Base-by-base conservation (phyloP, 2,797 vertebrate genomes). In the Decapterus maruadsi region DNA sequence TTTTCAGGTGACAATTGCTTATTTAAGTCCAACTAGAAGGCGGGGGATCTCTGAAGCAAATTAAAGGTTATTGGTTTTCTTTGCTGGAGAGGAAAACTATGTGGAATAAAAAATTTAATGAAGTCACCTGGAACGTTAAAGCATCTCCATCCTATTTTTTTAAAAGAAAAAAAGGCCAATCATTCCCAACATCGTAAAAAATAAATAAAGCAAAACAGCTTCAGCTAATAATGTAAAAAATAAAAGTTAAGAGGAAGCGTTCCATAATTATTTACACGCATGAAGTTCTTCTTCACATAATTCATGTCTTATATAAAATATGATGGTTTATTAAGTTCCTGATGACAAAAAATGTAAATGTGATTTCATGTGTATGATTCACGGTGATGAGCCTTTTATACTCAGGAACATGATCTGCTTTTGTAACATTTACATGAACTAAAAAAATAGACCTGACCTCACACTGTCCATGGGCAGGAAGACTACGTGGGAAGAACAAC, bases 401-500 rank as follows among this genome's bases (percentile, higher is more conserved):
- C 6, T 53, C 34, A 38, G 14, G 20, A 29, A 6, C 34, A 19
- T 19, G 55, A 43, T 58, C 34, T 70, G 45, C 66, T 64, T 75
- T 20, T 14, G 26, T 58, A 22, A 69, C 16, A 17, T 51, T 19
- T 29, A 63, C 34, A 46, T 20, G 38, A 8, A 58, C 12, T 78
- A 84, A 59, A 87, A 86, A 86, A 83, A 90, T 73, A 85, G 59
- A 73, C 10, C 62, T 60, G 26, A 62, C 66, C 43, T 66, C 7
- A 56, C 31, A 55, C 54, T 0, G 0, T 58, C 53, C 29, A 55
- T 1, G 6, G n/a, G 31, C 42, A 73, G 77, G 75, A 77, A 77
- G 73, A 80, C 74, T 34, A 14, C 40, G 68, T 31, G 29, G 29
- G 19, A 56, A 36, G 62, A 63, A 20, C 10, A 8, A 67, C 13